Conservation (phyloP, 1,140 invertebrate species). For the Temnothorax nylanderi region DNA sequence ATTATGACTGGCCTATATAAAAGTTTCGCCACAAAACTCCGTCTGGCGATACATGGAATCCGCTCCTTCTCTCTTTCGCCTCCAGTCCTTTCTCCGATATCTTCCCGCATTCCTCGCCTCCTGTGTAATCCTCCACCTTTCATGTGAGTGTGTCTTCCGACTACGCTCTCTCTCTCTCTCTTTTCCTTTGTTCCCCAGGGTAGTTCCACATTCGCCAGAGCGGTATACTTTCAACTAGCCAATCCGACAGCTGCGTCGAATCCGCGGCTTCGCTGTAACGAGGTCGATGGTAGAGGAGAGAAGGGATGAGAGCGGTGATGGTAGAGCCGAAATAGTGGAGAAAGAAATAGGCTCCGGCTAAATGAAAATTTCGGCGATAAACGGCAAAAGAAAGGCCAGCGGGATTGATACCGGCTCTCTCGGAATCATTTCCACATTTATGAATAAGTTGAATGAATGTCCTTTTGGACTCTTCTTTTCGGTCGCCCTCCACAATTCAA, state of each 20-base stretch:
- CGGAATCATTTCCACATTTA: conserved; percentile 8
- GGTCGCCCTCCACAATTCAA: background rate
- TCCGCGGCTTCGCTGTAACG: conserved; percentile 56
- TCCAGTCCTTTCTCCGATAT: background rate
- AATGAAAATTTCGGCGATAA: conserved; percentile 61
- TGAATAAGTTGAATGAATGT: conserved; percentile 33
- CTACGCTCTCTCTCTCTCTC: background rate
- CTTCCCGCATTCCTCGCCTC: background rate
- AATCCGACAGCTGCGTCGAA: conserved; percentile 65
- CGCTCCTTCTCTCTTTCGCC: background rate
- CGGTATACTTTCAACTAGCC: conserved; percentile 21
- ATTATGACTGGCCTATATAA: conserved; percentile 54
- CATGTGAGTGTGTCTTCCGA: conserved; percentile 23
- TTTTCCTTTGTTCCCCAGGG: background rate
- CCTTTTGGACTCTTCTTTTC: background rate
- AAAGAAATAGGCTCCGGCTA: conserved; percentile 41
- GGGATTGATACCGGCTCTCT: background rate
- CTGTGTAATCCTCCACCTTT: conserved; percentile 20
- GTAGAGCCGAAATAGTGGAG: conserved; percentile 22
- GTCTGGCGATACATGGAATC: conserved; percentile 27
- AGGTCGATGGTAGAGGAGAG: background rate
- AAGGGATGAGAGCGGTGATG: background rate
- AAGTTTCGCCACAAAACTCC: conserved; percentile 66
- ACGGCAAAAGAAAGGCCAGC: conserved; percentile 26
- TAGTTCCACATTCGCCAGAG: conserved; percentile 58